Evolutionary conservation across 2,888 invertebrate genomes (phyloP).

Genomic region (Cordilura impudica): DNA sequence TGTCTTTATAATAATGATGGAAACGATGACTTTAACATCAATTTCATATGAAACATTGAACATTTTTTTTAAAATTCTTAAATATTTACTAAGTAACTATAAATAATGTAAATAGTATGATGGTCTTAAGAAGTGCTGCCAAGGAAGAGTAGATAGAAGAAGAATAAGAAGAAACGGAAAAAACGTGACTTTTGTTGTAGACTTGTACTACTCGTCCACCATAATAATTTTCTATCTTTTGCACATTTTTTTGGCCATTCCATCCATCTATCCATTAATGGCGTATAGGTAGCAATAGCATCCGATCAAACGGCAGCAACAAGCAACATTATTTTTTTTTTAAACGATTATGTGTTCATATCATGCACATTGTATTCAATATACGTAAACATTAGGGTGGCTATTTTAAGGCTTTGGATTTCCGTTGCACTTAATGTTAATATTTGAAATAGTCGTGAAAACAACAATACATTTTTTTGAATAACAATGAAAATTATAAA

Average conservation of each 20-base stretch:
- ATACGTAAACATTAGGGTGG: neutral
- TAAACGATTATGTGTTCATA: conserved; percentile 50
- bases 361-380: conserved; percentile 33
- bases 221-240: conserved; percentile 50
- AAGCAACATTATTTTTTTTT: conserved; percentile 24
- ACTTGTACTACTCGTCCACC: conserved; percentile 51
- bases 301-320: conserved; percentile 56
- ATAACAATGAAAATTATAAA: too few species aligned
- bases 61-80: conserved; percentile 17
- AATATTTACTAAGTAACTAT: neutral
- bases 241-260: neutral
- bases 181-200: conserved; percentile 62
- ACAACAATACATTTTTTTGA: too few species aligned
- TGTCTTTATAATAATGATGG: conserved; percentile 44
- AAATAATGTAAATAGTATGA: conserved; percentile 8
- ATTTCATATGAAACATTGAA: conserved; percentile 57
- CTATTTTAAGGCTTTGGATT: neutral
- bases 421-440: too few species aligned
- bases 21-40: conserved; percentile 57
- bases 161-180: conserved; percentile 11
- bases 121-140: neutral
- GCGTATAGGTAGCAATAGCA: conserved; percentile 59
- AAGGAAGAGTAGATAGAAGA: neutral
- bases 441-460: too few species aligned
- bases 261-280: conserved; percentile 42